Conservation (phyloP, 2,113 vertebrate species). For the Myotis yumanensis region DNA sequence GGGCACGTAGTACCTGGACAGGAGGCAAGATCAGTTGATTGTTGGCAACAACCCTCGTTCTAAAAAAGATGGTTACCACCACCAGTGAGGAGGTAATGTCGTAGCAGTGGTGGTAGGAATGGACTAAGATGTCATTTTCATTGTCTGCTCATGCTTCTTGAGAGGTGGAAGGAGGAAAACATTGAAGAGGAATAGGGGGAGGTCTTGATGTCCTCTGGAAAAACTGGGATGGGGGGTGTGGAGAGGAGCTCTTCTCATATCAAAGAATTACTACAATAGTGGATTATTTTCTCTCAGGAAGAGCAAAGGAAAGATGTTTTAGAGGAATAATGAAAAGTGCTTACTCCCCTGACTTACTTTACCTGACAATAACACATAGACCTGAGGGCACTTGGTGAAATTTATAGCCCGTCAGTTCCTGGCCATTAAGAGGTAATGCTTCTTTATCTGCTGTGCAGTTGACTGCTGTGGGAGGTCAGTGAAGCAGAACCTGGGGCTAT, state of each 20-base stretch:
- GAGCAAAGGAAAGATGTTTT: neutral
- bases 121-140: neutral
- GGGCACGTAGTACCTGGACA: fast-evolving
- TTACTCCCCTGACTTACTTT: neutral
- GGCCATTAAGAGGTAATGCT: conserved; percentile 25
- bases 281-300: neutral
- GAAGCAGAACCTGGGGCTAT: conserved; percentile 35
- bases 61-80: neutral
- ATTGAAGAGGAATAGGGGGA: neutral
- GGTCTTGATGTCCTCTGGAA: neutral
- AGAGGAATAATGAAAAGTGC: neutral
- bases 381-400: conserved; percentile 16
- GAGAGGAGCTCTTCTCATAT: neutral
- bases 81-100: neutral
- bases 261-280: neutral
- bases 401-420: neutral
- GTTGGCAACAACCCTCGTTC: no score
- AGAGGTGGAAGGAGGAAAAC: neutral
- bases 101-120: no score
- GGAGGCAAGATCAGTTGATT: neutral
- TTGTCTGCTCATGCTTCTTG: neutral
- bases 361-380: neutral
- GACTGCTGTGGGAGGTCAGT: neutral
- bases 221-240: neutral
- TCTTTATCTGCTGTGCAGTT: conserved; percentile 23